Conservation (phyloP, 2,113 vertebrate species). For the Hucho hucho region DNA sequence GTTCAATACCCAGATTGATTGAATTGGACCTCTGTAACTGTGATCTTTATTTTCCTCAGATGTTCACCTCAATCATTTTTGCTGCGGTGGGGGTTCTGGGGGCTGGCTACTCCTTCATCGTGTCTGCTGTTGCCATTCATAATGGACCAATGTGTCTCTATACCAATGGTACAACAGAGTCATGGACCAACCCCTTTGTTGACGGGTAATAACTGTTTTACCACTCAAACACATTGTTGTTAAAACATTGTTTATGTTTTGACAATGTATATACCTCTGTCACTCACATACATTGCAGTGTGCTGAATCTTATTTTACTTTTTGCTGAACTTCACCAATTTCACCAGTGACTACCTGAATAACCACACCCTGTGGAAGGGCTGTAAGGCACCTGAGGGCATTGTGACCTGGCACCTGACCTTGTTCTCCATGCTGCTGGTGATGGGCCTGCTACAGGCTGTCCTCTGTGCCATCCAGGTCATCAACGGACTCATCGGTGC, state of each 20-base stretch:
- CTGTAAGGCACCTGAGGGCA: conserved; percentile 38
- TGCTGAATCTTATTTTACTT: background rate
- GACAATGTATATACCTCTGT: no score
- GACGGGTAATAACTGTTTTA: conserved; percentile 66
- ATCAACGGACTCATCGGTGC: conserved; percentile 89
- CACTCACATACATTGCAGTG: background rate
- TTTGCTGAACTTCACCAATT: background rate
- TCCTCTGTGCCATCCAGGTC: conserved; percentile 83
- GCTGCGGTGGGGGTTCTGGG: no score
- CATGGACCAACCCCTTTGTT: conserved; percentile 73
- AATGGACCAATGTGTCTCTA: conserved; percentile 79
- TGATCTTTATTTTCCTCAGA: conserved; percentile 71
- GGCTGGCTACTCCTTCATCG: no score
- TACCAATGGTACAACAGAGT: rapidly evolving
- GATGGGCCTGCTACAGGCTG: conserved; percentile 75
- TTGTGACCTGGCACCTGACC: conserved; percentile 85
- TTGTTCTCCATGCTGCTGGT: conserved; percentile 87
- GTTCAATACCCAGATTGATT: no score
- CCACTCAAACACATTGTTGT: no score
- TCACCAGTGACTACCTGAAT: conserved; percentile 78
- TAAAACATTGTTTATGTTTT: no score
- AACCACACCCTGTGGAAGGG: conserved; percentile 31
- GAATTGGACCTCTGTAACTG: no score
- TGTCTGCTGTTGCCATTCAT: conserved; percentile 82
- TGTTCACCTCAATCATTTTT: conserved; percentile 72